Conservation (phyloP, 92 coral and sea anemone species). For the Porites cylindrica region DNA sequence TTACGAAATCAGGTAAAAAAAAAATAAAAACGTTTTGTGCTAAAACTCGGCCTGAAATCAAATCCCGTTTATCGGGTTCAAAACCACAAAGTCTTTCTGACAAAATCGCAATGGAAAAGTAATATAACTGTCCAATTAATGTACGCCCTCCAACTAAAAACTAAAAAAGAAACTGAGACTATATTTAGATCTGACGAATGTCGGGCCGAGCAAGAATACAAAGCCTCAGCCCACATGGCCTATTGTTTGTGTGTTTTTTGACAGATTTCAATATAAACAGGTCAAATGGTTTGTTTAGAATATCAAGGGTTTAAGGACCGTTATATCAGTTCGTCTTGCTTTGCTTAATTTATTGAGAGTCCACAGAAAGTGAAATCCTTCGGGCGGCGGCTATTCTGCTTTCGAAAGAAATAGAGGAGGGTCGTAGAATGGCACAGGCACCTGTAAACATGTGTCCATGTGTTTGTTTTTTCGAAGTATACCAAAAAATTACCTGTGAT, state of each 20-base stretch:
- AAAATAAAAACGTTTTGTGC: too few relatives aligned
- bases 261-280: not conserved
- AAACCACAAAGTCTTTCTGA: not conserved
- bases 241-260: not conserved
- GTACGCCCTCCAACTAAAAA: not conserved
- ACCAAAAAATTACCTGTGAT: not conserved
- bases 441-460: not conserved
- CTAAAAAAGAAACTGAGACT: not conserved
- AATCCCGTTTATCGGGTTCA: too few relatives aligned
- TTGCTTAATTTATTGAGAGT: conserved; percentile 2
- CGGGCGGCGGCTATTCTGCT: not conserved
- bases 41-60: too few relatives aligned
- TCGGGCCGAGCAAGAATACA: not conserved
- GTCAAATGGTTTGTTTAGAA: conserved; percentile 11
- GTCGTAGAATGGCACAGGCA: not conserved
- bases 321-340: not conserved
- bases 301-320: conserved; percentile 8
- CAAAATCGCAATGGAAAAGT: not conserved
- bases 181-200: not conserved
- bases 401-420: not conserved
- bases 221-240: not conserved
- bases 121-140: not conserved
- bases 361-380: conserved; percentile 3
- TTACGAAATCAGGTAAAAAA: too few relatives aligned
- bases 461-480: not conserved